A percentile compares a stretch with the other conserved stretches of the same genome.
Conservation (phyloP, 2,797 vertebrate species). For the Meriones psammophilus region DNA sequence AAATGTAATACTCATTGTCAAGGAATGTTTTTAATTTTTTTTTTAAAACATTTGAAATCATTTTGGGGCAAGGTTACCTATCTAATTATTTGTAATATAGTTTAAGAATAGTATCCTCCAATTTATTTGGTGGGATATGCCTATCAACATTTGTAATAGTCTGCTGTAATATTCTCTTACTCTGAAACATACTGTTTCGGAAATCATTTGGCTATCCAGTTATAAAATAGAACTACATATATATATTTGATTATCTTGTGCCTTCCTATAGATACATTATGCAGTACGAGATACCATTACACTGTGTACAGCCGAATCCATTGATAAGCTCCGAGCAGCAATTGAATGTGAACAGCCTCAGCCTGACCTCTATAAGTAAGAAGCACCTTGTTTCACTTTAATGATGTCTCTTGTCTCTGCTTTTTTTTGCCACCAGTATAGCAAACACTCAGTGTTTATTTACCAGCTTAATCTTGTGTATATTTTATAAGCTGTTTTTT, state of each 20-base stretch:
- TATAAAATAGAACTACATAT: neutral
- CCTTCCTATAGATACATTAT: slow-evolving; percentile 93
- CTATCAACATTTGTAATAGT: slow-evolving; percentile 57
- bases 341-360: slow-evolving; percentile 99
- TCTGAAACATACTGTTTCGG: slow-evolving; percentile 40
- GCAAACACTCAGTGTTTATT: slow-evolving; percentile 38
- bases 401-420: neutral
- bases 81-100: slow-evolving; percentile 64
- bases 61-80: neutral
- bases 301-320: slow-evolving; percentile 89
- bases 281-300: slow-evolving; percentile 93
- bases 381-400: neutral
- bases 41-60: slow-evolving; percentile 70
- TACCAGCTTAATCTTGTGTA: slow-evolving; percentile 58
- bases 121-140: slow-evolving; percentile 49
- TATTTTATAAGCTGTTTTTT: slow-evolving; percentile 63
- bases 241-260: slow-evolving; percentile 53
- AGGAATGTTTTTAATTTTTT: slow-evolving; percentile 77
- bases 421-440: slow-evolving; percentile 23
- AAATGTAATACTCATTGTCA: slow-evolving; percentile 82
- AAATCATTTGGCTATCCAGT: slow-evolving; percentile 46
- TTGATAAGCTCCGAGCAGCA: slow-evolving; percentile 93
- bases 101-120: slow-evolving; percentile 55
- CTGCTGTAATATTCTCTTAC: slow-evolving; percentile 14
- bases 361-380: slow-evolving; percentile 99